Evolutionary conservation across 92 coral and sea anemone species (phyloP).

Genomic region (Siderastrea radians): DNA sequence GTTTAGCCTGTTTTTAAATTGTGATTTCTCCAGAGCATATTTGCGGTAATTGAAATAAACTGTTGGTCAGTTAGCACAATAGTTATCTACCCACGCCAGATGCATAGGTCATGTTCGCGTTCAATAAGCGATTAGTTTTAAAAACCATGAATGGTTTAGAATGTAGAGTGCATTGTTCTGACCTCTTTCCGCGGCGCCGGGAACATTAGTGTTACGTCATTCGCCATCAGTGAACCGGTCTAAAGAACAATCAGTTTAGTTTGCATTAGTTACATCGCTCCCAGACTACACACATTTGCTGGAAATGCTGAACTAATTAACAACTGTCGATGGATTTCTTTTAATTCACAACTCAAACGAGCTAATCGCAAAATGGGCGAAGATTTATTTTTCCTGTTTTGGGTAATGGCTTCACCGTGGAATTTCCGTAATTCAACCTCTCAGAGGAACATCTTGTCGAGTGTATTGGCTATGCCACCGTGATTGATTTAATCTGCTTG

Average conservation of each 20-base stretch:
- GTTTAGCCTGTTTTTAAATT: slow-evolving; percentile 4
- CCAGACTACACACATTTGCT: not conserved
- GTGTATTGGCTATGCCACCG: not conserved
- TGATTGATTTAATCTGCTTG: too few relatives aligned
- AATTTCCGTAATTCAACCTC: slow-evolving; percentile 53
- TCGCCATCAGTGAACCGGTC: not conserved
- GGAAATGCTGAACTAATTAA: not conserved
- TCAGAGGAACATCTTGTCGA: slow-evolving; percentile 4
- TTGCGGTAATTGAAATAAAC: slow-evolving; percentile 35
- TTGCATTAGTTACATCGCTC: too few relatives aligned
- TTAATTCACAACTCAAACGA: not conserved
- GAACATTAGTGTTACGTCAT: not conserved
- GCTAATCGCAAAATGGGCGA: not conserved
- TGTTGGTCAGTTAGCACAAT: not conserved
- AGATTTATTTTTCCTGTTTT: slow-evolving; percentile 26
- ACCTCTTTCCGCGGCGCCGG: not conserved
- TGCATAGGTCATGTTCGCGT: slow-evolving; percentile 24
- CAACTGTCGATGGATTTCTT: slow-evolving; percentile 5
- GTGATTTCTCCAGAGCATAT: not conserved
- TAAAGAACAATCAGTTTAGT: too few relatives aligned
- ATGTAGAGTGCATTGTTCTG: not conserved
- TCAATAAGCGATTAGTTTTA: not conserved
- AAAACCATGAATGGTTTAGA: not conserved
- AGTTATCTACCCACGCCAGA: slow-evolving; percentile 18
- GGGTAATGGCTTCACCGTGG: not conserved